Conservation (phyloP, 2,113 vertebrate genomes). For the Guaruba guarouba region DNA sequence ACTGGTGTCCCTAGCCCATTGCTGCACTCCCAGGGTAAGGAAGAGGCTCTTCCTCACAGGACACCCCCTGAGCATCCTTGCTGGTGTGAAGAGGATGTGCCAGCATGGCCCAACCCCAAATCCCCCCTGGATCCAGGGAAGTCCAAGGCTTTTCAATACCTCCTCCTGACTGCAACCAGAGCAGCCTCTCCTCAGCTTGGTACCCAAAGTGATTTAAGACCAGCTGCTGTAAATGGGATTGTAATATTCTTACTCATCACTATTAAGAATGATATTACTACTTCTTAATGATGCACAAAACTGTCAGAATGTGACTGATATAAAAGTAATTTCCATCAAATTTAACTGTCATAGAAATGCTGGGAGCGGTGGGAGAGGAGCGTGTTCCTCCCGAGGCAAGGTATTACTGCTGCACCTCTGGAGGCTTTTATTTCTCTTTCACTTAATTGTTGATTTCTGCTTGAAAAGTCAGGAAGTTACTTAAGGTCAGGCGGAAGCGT, state of each 20-base stretch:
- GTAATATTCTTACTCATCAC: neutral
- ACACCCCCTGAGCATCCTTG: accelerated
- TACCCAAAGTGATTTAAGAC: neutral
- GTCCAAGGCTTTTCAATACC: accelerated
- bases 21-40: neutral
- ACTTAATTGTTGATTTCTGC: slow-evolving; percentile 6
- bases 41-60: neutral
- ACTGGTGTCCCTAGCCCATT: neutral
- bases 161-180: accelerated
- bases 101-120: neutral
- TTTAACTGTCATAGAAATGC: neutral
- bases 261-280: neutral
- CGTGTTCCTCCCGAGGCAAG: neutral
- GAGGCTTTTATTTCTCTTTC: neutral
- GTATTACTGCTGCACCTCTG: neutral
- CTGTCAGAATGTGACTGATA: neutral
- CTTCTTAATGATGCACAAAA: slow-evolving; percentile 32
- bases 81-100: neutral
- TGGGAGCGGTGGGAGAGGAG: neutral
- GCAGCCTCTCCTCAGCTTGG: neutral
- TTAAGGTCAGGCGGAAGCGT: slow-evolving; percentile 24
- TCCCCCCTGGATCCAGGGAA: accelerated
- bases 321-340: neutral
- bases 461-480: slow-evolving; percentile 16
- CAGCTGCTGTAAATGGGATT: neutral